A percentile compares a stretch with the other conserved stretches of the same genome.
Conservation (phyloP, 2,113 vertebrate genomes). For the Nycticorax nycticorax region DNA sequence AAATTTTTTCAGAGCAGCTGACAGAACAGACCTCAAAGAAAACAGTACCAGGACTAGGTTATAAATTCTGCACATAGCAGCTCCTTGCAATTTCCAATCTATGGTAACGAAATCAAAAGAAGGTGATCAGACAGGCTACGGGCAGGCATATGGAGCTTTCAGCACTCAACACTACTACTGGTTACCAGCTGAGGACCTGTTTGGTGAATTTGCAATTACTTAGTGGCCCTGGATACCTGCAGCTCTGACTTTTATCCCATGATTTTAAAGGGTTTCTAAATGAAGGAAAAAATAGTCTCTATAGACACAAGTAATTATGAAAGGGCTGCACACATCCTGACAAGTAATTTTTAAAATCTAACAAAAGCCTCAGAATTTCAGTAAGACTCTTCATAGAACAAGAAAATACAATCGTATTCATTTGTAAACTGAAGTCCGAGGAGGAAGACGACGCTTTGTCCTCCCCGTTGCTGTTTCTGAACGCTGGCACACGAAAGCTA, state of each 20-base stretch:
- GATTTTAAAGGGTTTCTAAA: neutral
- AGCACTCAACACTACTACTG: constrained; percentile 24
- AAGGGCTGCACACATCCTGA: neutral
- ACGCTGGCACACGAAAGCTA: neutral
- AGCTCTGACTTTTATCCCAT: neutral
- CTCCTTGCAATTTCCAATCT: constrained; percentile 45
- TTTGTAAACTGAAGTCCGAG: neutral
- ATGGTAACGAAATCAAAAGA: constrained; percentile 25
- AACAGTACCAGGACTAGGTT: neutral
- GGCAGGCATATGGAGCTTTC: constrained; percentile 38
- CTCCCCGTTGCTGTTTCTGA: neutral
- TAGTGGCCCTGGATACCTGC: neutral
- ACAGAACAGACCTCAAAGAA: constrained; percentile 51
- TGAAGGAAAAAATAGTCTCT: neutral
- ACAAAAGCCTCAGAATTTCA: neutral
- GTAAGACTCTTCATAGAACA: neutral
- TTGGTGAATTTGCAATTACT: neutral
- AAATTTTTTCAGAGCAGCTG: constrained; percentile 26
- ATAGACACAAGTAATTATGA: neutral
- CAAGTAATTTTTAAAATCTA: neutral
- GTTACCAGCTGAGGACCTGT: neutral
- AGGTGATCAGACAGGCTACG: neutral
- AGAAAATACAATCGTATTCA: neutral
- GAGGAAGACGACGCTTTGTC: neutral
- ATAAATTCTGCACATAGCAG: constrained; percentile 55